These are phyloP conservation scores for Prinia subflava DNA, from an alignment of 2,113 vertebrate species.

Conservation along the genomic window DNA sequence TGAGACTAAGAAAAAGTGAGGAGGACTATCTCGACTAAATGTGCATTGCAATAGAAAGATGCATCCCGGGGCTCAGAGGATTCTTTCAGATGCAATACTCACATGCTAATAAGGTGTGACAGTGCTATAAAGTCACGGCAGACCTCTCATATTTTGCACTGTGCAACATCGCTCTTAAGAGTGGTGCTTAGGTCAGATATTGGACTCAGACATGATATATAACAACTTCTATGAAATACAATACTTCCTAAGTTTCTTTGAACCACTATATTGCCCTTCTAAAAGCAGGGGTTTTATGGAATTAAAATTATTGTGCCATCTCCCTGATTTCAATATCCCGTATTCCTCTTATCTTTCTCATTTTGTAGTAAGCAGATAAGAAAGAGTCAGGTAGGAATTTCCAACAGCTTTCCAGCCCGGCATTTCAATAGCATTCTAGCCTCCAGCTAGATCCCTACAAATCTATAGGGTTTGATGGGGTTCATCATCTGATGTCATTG, in stretches of 20 bases:
- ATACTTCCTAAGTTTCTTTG: neutral
- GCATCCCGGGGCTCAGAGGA: neutral
- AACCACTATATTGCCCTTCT: neutral
- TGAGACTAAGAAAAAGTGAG: neutral
- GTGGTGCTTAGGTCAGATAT: neutral
- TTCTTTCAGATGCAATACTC: neutral
- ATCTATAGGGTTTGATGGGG: neutral
- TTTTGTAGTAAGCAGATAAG: neutral
- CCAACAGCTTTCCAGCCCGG: neutral
- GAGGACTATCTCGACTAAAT: neutral
- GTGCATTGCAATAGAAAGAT: neutral
- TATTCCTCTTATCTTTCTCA: neutral
- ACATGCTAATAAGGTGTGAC: neutral
- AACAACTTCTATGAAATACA: neutral
- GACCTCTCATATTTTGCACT: neutral
- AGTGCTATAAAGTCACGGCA: fast-evolving
- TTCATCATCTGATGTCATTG: neutral
- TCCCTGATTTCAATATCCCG: neutral
- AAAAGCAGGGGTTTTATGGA: neutral
- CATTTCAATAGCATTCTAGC: neutral
- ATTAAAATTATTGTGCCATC: neutral
- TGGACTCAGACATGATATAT: neutral
- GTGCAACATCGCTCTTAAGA: neutral
- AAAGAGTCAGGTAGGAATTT: neutral
- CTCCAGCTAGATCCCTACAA: too few species aligned